A percentile compares a stretch with the other conserved stretches of the same genome.
Conservation (phyloP, 1,140 invertebrate species). For the Pachypeltis micranthus region DNA sequence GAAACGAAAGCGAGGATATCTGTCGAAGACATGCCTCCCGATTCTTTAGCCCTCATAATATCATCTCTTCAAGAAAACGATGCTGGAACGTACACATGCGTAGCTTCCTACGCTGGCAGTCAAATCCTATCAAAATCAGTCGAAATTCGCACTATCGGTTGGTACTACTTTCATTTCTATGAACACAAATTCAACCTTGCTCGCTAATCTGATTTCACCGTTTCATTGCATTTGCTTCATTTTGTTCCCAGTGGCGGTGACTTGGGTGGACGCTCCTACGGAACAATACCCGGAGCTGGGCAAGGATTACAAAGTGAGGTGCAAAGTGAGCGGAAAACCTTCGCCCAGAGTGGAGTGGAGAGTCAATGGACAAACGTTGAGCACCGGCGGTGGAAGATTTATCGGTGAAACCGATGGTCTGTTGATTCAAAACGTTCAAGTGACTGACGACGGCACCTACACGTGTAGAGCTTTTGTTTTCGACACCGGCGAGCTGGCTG, state of each 20-base stretch:
- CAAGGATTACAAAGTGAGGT: constrained; percentile 62
- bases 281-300: constrained; percentile 71
- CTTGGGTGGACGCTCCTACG: constrained; percentile 69
- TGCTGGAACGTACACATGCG: constrained; percentile 70
- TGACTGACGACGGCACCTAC: constrained; percentile 72
- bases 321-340: constrained; percentile 72
- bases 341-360: constrained; percentile 72
- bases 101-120: constrained; percentile 59
- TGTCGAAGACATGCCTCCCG: constrained; percentile 46
- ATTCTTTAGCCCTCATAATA: constrained; percentile 54
- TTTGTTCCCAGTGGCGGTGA: constrained; percentile 59
- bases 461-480: constrained; percentile 70
- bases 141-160: constrained; percentile 61
- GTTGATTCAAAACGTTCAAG: constrained; percentile 60
- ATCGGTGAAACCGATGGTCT: constrained; percentile 63
- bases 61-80: constrained; percentile 58
- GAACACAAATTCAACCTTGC: constrained; percentile 9
- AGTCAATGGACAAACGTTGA: constrained; percentile 50
- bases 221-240: constrained; percentile 11
- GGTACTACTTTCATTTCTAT: constrained; percentile 29
- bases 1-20: constrained; percentile 44
- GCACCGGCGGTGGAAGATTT: constrained; percentile 52
- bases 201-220: constrained; percentile 12
- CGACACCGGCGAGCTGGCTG: constrained; percentile 60
- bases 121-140: constrained; percentile 50